phyloP scores from a whole-genome alignment of 30 jellyfish, hydroid and myxozoan species.

The Turritopsis rubra region DNA sequence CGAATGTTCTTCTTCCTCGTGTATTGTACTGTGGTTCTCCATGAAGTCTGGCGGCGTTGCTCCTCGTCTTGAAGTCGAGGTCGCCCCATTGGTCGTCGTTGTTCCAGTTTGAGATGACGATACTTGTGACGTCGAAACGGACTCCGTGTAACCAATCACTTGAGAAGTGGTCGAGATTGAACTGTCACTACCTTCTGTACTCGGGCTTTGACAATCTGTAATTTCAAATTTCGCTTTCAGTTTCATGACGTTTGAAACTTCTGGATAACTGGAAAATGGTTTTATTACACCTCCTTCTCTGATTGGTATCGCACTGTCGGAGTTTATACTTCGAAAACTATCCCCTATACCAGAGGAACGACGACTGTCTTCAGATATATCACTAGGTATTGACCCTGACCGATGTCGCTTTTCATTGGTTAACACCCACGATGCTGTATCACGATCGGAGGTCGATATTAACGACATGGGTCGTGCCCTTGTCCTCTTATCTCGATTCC shows the following conservation, averaged over 20 bases:
- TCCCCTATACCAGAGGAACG: slow-evolving; percentile 41
- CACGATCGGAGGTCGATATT: slow-evolving; percentile 10
- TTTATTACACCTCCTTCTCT: neutral
- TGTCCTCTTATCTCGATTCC: neutral
- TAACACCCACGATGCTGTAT: slow-evolving; percentile 15
- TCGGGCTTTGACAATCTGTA: neutral
- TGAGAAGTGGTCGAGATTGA: slow-evolving; percentile 4
- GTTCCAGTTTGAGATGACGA: neutral
- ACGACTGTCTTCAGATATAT: slow-evolving; percentile 14
- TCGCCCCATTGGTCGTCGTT: neutral
- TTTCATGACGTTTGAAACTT: neutral
- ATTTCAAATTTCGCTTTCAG: slow-evolving; percentile 21
- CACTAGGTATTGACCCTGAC: slow-evolving; percentile 20
- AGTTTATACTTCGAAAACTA: slow-evolving; percentile 34
- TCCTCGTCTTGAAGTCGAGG: slow-evolving; percentile 2
- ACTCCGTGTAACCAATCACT: neutral
- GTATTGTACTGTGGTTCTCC: slow-evolving; percentile 20
- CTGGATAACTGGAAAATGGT: neutral
- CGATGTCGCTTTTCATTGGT: slow-evolving; percentile 6
- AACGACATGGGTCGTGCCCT: slow-evolving; percentile 8
- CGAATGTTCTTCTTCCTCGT: slow-evolving; percentile 24
- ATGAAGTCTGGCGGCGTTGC: slow-evolving; percentile 16
- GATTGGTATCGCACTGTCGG: slow-evolving; percentile 14
- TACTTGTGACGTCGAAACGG: neutral
- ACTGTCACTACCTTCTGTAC: slow-evolving; percentile 18